Conservation (phyloP, 2,888 invertebrate species). For the Homarus gammarus region DNA sequence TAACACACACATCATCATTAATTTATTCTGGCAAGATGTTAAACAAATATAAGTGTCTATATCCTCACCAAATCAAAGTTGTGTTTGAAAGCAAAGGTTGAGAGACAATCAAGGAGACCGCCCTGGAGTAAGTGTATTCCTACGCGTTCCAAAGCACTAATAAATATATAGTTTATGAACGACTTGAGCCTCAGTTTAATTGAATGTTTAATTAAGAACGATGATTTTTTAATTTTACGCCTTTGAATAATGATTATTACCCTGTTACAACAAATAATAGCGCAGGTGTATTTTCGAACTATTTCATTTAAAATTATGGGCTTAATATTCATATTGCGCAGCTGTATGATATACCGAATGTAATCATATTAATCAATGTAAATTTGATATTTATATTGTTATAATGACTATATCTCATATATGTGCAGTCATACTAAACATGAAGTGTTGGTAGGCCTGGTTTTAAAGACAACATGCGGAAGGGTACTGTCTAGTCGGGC, state of each 20-base stretch:
- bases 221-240: too few species aligned
- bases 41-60: too few species aligned
- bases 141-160: slow-evolving; percentile 1
- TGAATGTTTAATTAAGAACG: not conserved
- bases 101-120: slow-evolving; percentile 21
- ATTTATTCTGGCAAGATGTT: too few species aligned
- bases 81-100: too few species aligned
- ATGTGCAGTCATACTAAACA: too few species aligned
- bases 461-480: slow-evolving; percentile 42
- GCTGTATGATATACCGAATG: not conserved
- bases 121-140: slow-evolving; percentile 12
- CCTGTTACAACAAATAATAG: not conserved
- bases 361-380: not conserved
- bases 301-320: not conserved
- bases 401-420: too few species aligned
- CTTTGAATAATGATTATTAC: not conserved
- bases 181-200: not conserved
- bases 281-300: not conserved
- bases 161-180: not conserved
- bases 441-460: slow-evolving; percentile 22
- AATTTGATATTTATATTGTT: not conserved
- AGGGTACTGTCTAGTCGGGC: slow-evolving; percentile 54
- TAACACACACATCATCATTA: too few species aligned
- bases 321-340: not conserved
- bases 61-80: too few species aligned